Percentiles rank a stretch among this genome's conserved stretches.
Evolutionary conservation across 2,113 vertebrate genomes (phyloP).

Genomic region (Tinamus guttatus): DNA sequence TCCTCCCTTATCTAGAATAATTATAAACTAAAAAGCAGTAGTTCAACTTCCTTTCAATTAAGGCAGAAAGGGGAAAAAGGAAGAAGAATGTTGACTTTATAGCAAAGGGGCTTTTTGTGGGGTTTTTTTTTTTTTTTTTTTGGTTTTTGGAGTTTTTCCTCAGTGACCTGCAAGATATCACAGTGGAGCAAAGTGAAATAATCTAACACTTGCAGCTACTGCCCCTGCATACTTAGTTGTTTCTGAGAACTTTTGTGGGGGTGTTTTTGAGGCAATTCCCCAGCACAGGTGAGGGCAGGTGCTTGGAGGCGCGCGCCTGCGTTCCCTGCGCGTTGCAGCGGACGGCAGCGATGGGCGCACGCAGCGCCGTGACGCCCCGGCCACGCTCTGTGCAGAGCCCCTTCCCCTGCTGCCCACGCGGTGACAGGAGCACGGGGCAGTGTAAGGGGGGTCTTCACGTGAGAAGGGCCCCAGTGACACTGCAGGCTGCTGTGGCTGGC

Average conservation of each 20-base stretch:
- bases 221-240: neutral
- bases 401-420: fast-evolving
- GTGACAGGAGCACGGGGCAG: neutral
- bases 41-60: neutral
- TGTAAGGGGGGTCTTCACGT: too few species aligned
- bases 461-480: neutral
- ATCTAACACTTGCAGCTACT: neutral
- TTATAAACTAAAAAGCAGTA: neutral
- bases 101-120: too few species aligned
- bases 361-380: fast-evolving
- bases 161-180: too few species aligned
- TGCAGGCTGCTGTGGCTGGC: fast-evolving
- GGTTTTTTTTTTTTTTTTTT: neutral
- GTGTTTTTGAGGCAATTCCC: constrained; percentile 9
- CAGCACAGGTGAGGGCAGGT: neutral
- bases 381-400: neutral
- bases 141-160: too few species aligned
- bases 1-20: neutral
- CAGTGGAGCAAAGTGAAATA: neutral
- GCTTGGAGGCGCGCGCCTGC: neutral
- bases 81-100: neutral
- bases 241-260: neutral
- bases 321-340: neutral
- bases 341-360: fast-evolving
- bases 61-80: neutral